Evolutionary conservation across 2,113 vertebrate genomes (phyloP).

Genomic region (Brachirus orientalis): DNA sequence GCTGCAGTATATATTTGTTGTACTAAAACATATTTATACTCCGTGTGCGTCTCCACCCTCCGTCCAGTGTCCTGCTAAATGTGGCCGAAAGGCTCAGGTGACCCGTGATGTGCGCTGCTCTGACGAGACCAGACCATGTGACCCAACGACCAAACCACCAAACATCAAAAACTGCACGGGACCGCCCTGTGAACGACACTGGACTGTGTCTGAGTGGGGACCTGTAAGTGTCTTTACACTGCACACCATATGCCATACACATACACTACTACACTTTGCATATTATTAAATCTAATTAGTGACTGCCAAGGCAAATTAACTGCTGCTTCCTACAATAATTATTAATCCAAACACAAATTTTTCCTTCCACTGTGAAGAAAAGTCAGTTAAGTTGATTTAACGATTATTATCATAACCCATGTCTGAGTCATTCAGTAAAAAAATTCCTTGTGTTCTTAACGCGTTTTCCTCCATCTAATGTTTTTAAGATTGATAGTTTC

Average conservation of each 20-base stretch:
- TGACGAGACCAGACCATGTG: slow-evolving; percentile 88
- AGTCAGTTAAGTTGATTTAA: background rate
- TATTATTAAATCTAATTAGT: too few species aligned
- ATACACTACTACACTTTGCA: too few species aligned
- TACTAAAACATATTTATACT: too few species aligned
- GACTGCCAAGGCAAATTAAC: too few species aligned
- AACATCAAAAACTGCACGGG: slow-evolving; percentile 92
- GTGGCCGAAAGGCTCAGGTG: slow-evolving; percentile 87
- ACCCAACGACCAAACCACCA: slow-evolving; percentile 82
- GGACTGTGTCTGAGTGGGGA: slow-evolving; percentile 96
- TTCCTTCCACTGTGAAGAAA: background rate
- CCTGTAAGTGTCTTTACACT: slow-evolving; percentile 83
- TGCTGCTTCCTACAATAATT: too few species aligned
- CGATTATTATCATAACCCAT: background rate
- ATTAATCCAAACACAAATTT: background rate
- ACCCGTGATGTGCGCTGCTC: slow-evolving; percentile 94
- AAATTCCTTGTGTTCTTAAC: background rate
- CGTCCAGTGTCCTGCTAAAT: slow-evolving; percentile 90
- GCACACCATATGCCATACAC: background rate
- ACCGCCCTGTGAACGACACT: slow-evolving; percentile 92
- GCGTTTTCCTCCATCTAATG: background rate
- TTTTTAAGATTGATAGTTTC: background rate
- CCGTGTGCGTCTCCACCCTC: background rate
- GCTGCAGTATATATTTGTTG: too few species aligned
- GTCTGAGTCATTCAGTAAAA: slow-evolving; percentile 1